Conservation (phyloP, 2,797 vertebrate genomes). For the Lacerta viridis region DNA sequence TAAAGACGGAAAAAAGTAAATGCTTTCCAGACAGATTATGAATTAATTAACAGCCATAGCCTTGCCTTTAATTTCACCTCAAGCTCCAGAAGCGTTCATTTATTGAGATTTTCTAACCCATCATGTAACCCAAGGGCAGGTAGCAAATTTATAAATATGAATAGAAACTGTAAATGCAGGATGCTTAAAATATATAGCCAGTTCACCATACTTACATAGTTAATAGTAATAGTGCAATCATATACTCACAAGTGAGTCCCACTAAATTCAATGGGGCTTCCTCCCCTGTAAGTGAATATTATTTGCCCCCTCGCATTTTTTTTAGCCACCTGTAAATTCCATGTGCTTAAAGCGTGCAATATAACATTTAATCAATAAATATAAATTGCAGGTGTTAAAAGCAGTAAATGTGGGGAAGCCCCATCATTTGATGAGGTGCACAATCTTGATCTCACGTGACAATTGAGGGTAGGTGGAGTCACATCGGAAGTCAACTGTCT, state of each 20-base stretch:
- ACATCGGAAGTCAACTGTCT: not conserved
- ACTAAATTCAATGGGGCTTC: too few relatives aligned
- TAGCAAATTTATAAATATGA: slow-evolving; percentile 2
- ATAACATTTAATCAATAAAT: not conserved
- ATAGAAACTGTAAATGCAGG: not conserved
- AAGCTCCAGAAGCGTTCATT: not conserved
- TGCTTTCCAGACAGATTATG: not conserved
- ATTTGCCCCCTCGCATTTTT: too few relatives aligned
- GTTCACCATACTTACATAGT: not conserved
- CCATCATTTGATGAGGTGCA: not conserved
- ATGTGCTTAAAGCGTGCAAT: too few relatives aligned
- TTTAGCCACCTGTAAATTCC: too few relatives aligned
- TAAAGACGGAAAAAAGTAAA: not conserved
- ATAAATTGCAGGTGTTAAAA: not conserved
- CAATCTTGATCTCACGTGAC: not conserved
- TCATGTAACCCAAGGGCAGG: not conserved
- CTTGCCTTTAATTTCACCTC: slow-evolving; percentile 6
- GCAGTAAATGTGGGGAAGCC: not conserved
- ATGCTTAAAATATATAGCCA: not conserved
- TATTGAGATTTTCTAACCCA: not conserved
- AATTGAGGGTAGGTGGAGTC: not conserved
- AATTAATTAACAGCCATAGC: slow-evolving; percentile 22
- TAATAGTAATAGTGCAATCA: too few relatives aligned
- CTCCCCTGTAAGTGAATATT: too few relatives aligned
- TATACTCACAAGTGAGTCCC: too few relatives aligned